These are phyloP conservation scores for Cairina moschata DNA, from an alignment of 2,113 vertebrate species.

Conservation along the genomic window DNA sequence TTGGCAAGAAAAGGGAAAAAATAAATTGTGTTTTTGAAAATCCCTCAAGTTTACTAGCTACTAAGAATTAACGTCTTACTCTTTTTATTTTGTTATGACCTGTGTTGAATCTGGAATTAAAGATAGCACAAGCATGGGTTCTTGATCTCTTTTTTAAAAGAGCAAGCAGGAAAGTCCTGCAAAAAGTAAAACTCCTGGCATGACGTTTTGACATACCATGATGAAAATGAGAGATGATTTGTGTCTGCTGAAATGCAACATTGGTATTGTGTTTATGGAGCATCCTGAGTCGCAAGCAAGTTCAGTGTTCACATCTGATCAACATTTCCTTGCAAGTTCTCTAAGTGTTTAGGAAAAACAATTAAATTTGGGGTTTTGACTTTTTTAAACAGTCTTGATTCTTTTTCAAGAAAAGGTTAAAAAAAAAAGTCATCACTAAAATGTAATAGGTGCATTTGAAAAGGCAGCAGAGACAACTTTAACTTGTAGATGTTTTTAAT, in stretches of 20 bases:
- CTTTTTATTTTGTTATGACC: neutral
- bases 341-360: neutral
- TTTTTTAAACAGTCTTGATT: neutral
- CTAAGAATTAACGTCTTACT: neutral
- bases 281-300: neutral
- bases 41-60: neutral
- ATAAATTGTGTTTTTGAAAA: neutral
- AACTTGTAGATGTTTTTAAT: neutral
- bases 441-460: neutral
- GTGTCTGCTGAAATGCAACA: slow-evolving; percentile 11
- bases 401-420: neutral
- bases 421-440: neutral
- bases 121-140: neutral
- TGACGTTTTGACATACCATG: neutral
- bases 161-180: neutral
- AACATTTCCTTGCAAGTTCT: neutral
- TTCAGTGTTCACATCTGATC: neutral
- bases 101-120: neutral
- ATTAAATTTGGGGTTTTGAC: neutral
- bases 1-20: neutral
- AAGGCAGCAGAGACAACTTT: neutral
- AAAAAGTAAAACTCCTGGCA: neutral
- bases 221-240: neutral
- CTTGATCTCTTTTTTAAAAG: neutral
- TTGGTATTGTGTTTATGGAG: neutral